phyloP scores from a whole-genome alignment of 2,888 invertebrate genomes.

The Limenitis arthemis region DNA sequence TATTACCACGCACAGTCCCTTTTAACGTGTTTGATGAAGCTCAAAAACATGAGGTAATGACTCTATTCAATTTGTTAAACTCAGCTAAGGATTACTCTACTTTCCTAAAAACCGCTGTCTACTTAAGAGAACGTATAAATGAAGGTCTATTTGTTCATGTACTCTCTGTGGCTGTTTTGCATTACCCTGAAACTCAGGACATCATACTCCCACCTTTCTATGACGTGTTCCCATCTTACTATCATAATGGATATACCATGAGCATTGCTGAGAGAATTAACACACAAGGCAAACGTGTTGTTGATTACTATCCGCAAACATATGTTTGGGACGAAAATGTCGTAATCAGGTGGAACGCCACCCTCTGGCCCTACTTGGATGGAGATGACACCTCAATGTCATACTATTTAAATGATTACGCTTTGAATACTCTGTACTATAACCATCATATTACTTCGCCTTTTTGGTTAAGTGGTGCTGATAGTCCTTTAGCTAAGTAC shows the following conservation, averaged over 20 bases:
- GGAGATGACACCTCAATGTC: no score
- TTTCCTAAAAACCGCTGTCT: constrained; percentile 64
- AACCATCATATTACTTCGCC: constrained; percentile 75
- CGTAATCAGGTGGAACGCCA: no score
- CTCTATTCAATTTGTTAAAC: constrained; percentile 77
- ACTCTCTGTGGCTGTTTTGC: constrained; percentile 64
- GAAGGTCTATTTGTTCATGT: constrained; percentile 73
- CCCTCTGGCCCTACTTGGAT: no score
- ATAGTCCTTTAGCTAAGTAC: constrained; percentile 60
- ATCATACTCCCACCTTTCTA: constrained; percentile 70
- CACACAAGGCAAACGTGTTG: no score
- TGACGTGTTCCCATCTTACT: constrained; percentile 67
- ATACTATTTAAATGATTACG: constrained; percentile 60
- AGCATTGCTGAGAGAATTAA: no score
- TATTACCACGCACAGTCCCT: constrained; percentile 71
- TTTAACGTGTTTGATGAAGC: constrained; percentile 70
- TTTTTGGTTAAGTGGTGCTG: constrained; percentile 73
- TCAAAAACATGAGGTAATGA: constrained; percentile 74
- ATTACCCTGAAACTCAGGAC: constrained; percentile 63
- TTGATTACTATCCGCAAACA: no score
- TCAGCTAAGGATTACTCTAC: constrained; percentile 69
- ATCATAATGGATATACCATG: no score
- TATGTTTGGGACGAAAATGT: no score
- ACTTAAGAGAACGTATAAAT: constrained; percentile 67
- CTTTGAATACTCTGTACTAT: constrained; percentile 77